Evolutionary conservation across 2,113 vertebrate species (phyloP).

Genomic region (Acrocephalus arundinaceus): DNA sequence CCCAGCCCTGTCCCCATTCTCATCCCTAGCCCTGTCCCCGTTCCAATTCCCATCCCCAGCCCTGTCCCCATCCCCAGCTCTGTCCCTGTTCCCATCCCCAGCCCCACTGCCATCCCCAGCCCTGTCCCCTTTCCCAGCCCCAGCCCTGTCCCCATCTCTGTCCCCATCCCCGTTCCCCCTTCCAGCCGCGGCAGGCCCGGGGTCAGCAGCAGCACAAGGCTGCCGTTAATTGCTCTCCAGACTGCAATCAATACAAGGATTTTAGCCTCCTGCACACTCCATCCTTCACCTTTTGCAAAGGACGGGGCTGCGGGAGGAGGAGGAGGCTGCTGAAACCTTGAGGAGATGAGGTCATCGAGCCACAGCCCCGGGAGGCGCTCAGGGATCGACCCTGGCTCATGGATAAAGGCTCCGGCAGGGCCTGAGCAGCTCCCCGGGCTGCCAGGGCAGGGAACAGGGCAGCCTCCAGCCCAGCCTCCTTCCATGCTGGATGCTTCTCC

Average conservation of each 20-base stretch:
- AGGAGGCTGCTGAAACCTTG: slow-evolving; percentile 40
- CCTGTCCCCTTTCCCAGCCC: background rate
- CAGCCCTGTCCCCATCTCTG: too few relatives aligned
- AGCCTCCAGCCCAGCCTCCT: background rate
- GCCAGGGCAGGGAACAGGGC: background rate
- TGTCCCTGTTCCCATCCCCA: background rate
- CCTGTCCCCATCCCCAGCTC: background rate
- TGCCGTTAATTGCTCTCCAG: slow-evolving; percentile 66
- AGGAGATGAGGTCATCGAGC: slow-evolving; percentile 57
- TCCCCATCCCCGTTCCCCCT: background rate
- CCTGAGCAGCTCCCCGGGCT: background rate
- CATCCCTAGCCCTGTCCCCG: too few relatives aligned
- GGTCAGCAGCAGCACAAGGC: slow-evolving; percentile 21
- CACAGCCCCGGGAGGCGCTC: slow-evolving; percentile 41
- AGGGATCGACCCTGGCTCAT: slow-evolving; percentile 47
- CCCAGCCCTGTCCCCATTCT: background rate
- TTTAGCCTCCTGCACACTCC: slow-evolving; percentile 68
- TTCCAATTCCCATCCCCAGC: too few relatives aligned
- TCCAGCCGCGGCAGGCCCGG: background rate
- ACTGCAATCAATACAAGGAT: slow-evolving; percentile 60
- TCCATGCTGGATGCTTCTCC: background rate
- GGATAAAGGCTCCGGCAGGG: background rate
- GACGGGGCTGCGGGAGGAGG: slow-evolving; percentile 1
- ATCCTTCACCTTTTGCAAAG: slow-evolving; percentile 63
- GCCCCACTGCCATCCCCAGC: background rate